Evolutionary conservation across 2,888 invertebrate species (phyloP).

Genomic region (Eupithecia exiguata): DNA sequence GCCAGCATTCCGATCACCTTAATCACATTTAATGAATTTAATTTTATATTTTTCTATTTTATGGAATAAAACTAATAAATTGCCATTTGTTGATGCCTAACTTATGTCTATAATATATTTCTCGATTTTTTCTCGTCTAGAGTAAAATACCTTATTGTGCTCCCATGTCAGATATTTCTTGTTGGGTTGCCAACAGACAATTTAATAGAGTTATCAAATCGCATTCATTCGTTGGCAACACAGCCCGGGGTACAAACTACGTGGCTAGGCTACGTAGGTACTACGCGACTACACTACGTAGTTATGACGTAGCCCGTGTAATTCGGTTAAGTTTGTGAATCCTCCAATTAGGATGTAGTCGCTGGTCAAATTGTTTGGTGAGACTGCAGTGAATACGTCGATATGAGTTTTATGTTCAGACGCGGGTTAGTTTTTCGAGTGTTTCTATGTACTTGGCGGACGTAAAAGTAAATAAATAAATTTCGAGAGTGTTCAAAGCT

Average conservation of each 20-base stretch:
- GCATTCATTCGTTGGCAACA: conserved; percentile 2
- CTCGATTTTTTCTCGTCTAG: too few species aligned
- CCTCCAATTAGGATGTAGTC: not conserved
- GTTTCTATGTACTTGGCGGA: too few species aligned
- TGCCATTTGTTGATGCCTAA: too few species aligned
- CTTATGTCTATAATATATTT: too few species aligned
- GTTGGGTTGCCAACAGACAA: not conserved
- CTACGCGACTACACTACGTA: not conserved
- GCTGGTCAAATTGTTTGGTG: not conserved
- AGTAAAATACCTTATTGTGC: not conserved
- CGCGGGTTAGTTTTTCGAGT: not conserved
- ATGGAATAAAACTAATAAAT: too few species aligned
- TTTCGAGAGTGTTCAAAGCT: too few species aligned
- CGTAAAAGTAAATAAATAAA: too few species aligned
- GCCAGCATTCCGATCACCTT: too few species aligned
- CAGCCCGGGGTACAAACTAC: not conserved
- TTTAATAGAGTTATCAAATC: not conserved
- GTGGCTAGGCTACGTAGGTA: not conserved
- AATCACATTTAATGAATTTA: too few species aligned
- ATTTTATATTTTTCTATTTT: too few species aligned
- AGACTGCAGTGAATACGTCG: not conserved
- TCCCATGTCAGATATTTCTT: not conserved
- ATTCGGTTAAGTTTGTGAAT: not conserved
- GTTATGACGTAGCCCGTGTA: conserved; percentile 2
- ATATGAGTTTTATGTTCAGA: not conserved